Conservation (phyloP, 2,113 vertebrate genomes). For the Apteryx owenii region DNA sequence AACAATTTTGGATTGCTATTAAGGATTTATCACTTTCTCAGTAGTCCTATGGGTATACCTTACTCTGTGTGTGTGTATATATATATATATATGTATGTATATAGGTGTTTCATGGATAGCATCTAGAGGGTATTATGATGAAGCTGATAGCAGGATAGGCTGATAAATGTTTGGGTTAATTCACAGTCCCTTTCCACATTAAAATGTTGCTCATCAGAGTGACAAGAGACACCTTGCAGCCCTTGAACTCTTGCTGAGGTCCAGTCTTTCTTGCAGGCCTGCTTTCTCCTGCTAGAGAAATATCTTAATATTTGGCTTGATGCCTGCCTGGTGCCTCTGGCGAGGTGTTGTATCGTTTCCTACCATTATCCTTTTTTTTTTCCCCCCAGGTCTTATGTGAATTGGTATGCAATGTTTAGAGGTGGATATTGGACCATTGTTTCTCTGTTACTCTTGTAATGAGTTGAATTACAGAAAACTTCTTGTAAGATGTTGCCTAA, state of each 20-base stretch:
- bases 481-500: fast-evolving
- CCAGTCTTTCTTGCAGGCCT: background rate
- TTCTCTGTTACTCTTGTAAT: background rate
- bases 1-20: background rate
- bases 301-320: fast-evolving
- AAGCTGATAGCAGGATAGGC: too few species aligned
- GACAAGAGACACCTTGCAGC: too few species aligned
- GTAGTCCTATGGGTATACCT: background rate
- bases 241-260: background rate
- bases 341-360: background rate
- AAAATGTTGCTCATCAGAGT: background rate
- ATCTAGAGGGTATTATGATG: too few species aligned
- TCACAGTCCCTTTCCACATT: background rate
- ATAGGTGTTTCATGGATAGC: background rate
- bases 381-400: background rate
- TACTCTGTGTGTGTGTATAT: too few species aligned
- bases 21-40: background rate
- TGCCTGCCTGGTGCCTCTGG: fast-evolving
- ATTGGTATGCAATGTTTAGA: fast-evolving
- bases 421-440: background rate
- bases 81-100: background rate
- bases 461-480: too few species aligned
- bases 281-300: background rate
- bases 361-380: fast-evolving
- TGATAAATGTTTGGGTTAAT: background rate